Base-by-base conservation (phyloP, 2,797 vertebrate species). In the Chaetodon trifasciatus region DNA sequence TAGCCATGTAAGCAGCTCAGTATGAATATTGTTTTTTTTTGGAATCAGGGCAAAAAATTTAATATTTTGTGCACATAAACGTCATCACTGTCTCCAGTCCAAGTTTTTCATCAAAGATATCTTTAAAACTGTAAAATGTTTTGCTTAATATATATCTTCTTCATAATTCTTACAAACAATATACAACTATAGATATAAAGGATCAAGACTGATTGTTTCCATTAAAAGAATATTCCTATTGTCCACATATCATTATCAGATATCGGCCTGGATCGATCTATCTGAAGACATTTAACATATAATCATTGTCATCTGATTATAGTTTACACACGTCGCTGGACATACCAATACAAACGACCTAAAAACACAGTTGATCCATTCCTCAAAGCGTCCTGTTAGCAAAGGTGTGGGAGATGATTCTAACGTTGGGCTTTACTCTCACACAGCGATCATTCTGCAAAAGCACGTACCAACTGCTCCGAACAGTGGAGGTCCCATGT, bases 401-500 rank as follows among this genome's bases (percentile, higher is more conserved):
- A 57, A n/a, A 65, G 23, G 7, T 50, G n/a, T 52, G 13, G 49
- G 28, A 23, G 32, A 42, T 57, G 8, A n/a, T 53, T 78, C 4
- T 32, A 53, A 40, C 21, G 0, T 50, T 35, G 5, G 13, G 2
- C 42, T 35, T 49, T 9, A 17, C 47, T 44, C 58, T 46, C 69
- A 44, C 32, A 17, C 39, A 73, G 40, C 44, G 37, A 6, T 78
- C 8, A 13, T 39, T 73, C 79, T 65, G 24, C 66, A 7, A 23
- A 42, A 69, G 57, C n/a, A 42, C 17, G n/a, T 46, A 35, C 37
- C 74, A 23, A 42, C 69, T 23, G 17, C 39, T 70, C 32, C 39
- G 19, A 11, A 70, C 72, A 53, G 19, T 23, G 42, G 23, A 63
- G 67, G 40, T 72, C 79, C 80, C 21, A 12, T 85, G 57, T 78